Conservation (phyloP, 2,113 vertebrate genomes). For the Dipodomys ordii region DNA sequence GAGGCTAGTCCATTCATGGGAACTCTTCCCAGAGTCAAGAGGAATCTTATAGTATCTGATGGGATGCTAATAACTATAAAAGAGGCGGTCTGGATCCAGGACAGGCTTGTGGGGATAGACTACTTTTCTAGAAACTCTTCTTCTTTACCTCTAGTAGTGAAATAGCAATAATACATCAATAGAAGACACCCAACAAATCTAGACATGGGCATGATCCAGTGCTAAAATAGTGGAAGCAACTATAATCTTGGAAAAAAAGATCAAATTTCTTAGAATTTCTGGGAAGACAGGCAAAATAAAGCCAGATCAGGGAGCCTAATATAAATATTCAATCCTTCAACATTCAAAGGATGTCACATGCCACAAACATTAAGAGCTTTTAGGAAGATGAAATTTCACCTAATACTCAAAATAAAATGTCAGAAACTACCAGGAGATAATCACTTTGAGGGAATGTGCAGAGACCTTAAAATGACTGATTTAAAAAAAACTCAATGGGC, state of each 20-base stretch:
- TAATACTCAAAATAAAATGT: no score
- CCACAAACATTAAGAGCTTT: no score
- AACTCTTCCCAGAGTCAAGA: not conserved
- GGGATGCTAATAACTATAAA: not conserved
- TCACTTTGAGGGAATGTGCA: no score
- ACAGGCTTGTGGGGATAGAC: not conserved
- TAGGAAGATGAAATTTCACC: no score
- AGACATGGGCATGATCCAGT: not conserved
- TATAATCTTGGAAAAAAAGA: not conserved
- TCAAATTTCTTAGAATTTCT: constrained; percentile 14
- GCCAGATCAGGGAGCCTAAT: no score
- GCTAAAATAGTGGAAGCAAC: not conserved
- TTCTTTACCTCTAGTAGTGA: not conserved
- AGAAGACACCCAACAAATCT: not conserved
- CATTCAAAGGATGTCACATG: no score
- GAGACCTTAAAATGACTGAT: no score
- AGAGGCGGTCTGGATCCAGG: not conserved
- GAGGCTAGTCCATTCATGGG: not conserved
- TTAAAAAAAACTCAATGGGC: no score
- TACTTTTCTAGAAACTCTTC: not conserved
- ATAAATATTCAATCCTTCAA: no score
- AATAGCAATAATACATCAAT: not conserved
- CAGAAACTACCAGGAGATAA: no score
- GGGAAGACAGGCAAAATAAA: no score
- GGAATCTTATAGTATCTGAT: not conserved